phyloP scores from a whole-genome alignment of 2,797 vertebrate species.

The Pipistrellus pygmaeus region DNA sequence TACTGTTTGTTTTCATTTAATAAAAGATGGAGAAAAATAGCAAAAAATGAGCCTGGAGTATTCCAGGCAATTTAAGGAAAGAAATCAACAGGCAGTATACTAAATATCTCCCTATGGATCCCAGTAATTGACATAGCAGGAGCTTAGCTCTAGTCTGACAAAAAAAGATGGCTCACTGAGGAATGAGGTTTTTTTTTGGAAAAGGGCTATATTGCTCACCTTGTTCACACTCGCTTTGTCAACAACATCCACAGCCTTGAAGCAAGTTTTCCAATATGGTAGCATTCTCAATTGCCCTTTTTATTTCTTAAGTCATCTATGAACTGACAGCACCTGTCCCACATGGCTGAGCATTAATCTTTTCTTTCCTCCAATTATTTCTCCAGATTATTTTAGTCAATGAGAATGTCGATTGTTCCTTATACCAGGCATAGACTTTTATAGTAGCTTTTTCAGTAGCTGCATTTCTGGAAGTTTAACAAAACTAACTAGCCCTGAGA shows the following conservation, averaged over 20 bases:
- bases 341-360: neutral
- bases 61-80: constrained; percentile 55
- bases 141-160: neutral
- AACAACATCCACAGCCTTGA: neutral
- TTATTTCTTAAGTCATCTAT: neutral
- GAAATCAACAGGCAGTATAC: neutral
- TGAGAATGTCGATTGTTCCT: neutral
- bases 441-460: neutral
- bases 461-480: neutral
- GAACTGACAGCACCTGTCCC: neutral
- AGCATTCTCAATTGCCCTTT: neutral
- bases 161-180: neutral
- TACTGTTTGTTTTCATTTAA: constrained; percentile 63
- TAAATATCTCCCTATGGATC: neutral
- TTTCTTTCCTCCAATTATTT: neutral
- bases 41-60: constrained; percentile 42
- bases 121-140: neutral
- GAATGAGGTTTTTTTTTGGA: neutral
- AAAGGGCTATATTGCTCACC: neutral
- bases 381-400: constrained; percentile 36
- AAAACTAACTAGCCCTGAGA: neutral
- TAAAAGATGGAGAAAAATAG: constrained; percentile 55
- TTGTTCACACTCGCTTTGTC: neutral
- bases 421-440: neutral
- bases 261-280: neutral